Base-by-base conservation (phyloP, 2,888 invertebrate genomes). In the Tholera decimalis region DNA sequence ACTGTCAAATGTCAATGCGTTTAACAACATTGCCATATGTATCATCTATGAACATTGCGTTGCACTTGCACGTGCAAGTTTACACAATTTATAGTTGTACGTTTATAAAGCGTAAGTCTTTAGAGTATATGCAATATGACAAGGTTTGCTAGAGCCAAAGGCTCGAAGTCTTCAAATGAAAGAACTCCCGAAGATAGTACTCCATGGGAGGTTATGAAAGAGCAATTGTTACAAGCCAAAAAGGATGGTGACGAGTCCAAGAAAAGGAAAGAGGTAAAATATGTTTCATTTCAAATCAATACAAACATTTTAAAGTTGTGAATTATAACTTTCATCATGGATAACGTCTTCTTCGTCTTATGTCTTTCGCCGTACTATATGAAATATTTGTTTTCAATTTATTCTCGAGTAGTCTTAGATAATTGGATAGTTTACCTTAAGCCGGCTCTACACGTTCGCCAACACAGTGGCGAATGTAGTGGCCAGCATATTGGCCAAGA, bases 141-240 rank as follows among this genome's bases (percentile, higher is more conserved):
- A 6, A 93, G 98, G 77, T 98, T 97, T 94, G 97, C 98, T 28
- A 94, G 98, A 89, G 97, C 97, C 0, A 97, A 96, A 86, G 97
- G 98, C 37, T 97, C 97, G 0, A 98, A 97, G 90, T 92, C 97
- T 6, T 97, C 97, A 3, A 98, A 98, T 85, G 97, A 97, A 86
- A 96, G 96, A 76, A 83, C 96, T 15, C 97, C 97, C 1, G 97
- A 97, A 85, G 96, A 97, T 51, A 94, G 97, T 46, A 98, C 98
- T 41, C 96, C 97, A 85, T 98, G 98, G 98, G 94, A 96, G 67
- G 96, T 96, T 63, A 97, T 98, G 96, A 97, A 97, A 86, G 94
- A 96, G 73, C 97, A 97, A 78, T 87, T 97, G 20, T 77, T 96
- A 50, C 91, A 95, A 60, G 92, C 96, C 3, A 95, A 96, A 83